Conservation (phyloP, 2,113 vertebrate species). For the Columba janthina region DNA sequence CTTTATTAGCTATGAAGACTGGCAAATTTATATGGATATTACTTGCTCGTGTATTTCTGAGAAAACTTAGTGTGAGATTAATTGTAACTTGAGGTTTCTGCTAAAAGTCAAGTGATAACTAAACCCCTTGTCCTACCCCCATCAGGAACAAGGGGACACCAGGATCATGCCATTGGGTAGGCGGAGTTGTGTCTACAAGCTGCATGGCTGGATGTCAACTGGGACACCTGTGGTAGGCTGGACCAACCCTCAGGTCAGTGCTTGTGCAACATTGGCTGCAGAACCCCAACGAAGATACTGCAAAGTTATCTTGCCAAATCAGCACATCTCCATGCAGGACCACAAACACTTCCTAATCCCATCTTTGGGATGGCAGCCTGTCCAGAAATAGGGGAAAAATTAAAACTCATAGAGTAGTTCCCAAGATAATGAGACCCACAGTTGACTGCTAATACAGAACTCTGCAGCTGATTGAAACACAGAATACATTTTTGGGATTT, state of each 20-base stretch:
- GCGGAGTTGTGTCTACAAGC: background rate
- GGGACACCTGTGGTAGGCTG: background rate
- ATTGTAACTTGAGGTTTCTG: background rate
- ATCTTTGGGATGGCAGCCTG: background rate
- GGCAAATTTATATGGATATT: background rate
- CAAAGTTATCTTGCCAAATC: background rate
- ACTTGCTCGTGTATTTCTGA: background rate
- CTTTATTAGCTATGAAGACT: background rate
- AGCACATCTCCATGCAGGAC: background rate
- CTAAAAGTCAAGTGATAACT: background rate
- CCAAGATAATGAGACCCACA: background rate
- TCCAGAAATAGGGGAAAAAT: background rate
- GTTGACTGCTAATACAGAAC: background rate
- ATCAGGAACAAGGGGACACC: background rate
- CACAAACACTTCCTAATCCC: background rate
- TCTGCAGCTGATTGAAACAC: background rate
- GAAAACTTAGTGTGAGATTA: background rate
- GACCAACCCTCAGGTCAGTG: background rate
- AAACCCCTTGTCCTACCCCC: background rate
- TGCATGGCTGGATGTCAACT: background rate
- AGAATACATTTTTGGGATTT: background rate
- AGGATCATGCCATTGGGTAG: background rate
- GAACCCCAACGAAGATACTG: rapidly evolving
- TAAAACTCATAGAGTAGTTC: background rate
- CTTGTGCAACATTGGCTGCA: background rate